These are phyloP conservation scores for Cyphomyrmex costatus DNA, from an alignment of 1,140 invertebrate species.

Conservation along the genomic window DNA sequence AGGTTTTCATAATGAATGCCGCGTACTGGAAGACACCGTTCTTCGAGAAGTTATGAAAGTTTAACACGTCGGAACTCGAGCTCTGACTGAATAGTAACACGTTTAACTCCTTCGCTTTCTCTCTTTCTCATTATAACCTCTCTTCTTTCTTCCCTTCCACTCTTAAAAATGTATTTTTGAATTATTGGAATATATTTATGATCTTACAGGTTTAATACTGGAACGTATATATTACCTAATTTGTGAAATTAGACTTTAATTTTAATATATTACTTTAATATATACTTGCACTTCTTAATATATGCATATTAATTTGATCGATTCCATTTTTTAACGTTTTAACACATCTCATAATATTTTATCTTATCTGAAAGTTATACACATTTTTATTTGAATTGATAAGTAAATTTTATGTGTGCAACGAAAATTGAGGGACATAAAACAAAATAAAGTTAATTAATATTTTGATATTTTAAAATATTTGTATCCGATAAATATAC, in stretches of 20 bases:
- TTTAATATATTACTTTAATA: background rate
- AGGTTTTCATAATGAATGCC: constrained; percentile 78
- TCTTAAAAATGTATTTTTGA: background rate
- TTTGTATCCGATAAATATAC: background rate
- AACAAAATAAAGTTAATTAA: background rate
- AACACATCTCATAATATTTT: constrained; percentile 1
- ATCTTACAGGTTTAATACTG: background rate
- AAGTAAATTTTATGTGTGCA: constrained; percentile 8
- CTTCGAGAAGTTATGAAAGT: constrained; percentile 78
- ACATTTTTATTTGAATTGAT: background rate
- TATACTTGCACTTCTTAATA: background rate
- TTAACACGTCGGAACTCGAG: constrained; percentile 73
- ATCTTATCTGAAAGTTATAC: background rate
- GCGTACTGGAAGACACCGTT: constrained; percentile 71
- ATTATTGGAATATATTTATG: background rate
- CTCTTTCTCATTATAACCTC: constrained; percentile 27
- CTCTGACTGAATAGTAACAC: constrained; percentile 63
- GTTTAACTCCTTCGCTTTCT: constrained; percentile 45
- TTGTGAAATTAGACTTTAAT: background rate
- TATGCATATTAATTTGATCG: background rate
- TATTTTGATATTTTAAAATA: background rate
- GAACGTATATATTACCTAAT: background rate
- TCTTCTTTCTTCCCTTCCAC: background rate
- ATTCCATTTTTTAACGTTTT: constrained; percentile 26
- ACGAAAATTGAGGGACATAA: background rate